These are phyloP conservation scores for Xestia xanthographa DNA, from an alignment of 2,888 invertebrate genomes.

Conservation along the genomic window DNA sequence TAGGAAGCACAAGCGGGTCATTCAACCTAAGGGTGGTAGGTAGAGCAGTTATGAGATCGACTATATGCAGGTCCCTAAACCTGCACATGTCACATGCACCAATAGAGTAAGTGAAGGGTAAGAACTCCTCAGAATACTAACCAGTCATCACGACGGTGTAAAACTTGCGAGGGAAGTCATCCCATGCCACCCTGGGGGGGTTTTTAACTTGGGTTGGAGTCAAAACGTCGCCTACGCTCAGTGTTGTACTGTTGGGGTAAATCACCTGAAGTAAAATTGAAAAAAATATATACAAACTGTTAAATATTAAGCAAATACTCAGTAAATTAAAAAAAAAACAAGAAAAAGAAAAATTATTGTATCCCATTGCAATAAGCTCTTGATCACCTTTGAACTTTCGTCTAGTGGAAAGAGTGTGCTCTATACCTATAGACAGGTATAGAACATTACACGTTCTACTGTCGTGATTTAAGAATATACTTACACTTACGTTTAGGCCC, in stretches of 20 bases:
- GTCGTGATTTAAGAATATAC: too few relatives aligned
- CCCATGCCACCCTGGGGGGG: constrained; percentile 14
- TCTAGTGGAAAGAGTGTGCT: too few relatives aligned
- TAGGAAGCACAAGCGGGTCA: background rate
- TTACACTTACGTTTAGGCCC: too few relatives aligned
- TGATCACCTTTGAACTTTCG: background rate
- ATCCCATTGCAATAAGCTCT: background rate
- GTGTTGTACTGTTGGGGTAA: background rate
- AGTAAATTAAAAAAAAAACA: too few relatives aligned
- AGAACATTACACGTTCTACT: too few relatives aligned
- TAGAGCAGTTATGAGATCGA: background rate
- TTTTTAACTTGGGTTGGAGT: constrained; percentile 31
- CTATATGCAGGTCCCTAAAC: background rate
- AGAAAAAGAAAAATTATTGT: too few relatives aligned
- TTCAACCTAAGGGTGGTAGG: background rate
- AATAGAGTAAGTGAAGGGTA: background rate
- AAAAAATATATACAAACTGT: too few relatives aligned
- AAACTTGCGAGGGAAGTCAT: background rate
- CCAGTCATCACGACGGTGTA: constrained; percentile 36
- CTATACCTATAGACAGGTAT: too few relatives aligned
- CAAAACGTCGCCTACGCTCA: background rate
- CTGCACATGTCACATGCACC: too few relatives aligned
- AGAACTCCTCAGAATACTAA: constrained; percentile 23
- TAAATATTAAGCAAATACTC: too few relatives aligned
- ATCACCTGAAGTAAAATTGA: constrained; percentile 11